Evolutionary conservation across 1,140 invertebrate genomes (phyloP).

Genomic region (Anastrepha obliqua): DNA sequence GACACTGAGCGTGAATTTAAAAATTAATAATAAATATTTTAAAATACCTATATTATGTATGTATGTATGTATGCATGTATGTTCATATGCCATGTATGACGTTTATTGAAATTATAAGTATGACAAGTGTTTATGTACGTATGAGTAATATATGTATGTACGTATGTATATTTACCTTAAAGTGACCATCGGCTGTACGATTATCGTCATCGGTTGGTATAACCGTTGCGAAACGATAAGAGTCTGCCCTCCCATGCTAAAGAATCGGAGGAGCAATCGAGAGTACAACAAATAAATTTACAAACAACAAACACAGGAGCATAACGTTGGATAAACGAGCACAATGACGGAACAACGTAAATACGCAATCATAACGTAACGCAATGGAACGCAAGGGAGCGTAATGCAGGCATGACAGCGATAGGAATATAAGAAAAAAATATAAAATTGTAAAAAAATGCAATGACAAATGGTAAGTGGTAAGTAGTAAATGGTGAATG

Average conservation of each 20-base stretch:
- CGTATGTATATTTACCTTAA: conserved; percentile 82
- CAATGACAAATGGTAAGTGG: neutral
- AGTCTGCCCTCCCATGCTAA: conserved; percentile 94
- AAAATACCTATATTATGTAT: neutral
- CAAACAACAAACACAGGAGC: conserved; percentile 10
- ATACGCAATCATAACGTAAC: conserved; percentile 4
- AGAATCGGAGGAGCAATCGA: conserved; percentile 59
- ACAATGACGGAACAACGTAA: conserved; percentile 40
- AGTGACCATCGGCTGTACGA: conserved; percentile 92
- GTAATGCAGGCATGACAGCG: conserved; percentile 17
- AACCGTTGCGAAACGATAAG: conserved; percentile 94
- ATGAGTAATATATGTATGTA: conserved; percentile 55
- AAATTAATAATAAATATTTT: conserved; percentile 11
- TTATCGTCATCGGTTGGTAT: conserved; percentile 93
- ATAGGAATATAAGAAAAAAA: neutral
- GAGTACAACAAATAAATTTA: conserved; percentile 14
- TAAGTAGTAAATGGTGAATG: no score
- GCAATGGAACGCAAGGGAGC: neutral
- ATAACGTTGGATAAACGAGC: conserved; percentile 40
- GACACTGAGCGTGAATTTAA: neutral
- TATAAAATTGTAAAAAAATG: conserved; percentile 4
- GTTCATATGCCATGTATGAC: no score
- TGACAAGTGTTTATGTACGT: conserved; percentile 13
- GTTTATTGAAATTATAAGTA: neutral
- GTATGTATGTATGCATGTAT: neutral